phyloP scores from a whole-genome alignment of 2,888 invertebrate genomes.

The Alloscopus bannaensis region DNA sequence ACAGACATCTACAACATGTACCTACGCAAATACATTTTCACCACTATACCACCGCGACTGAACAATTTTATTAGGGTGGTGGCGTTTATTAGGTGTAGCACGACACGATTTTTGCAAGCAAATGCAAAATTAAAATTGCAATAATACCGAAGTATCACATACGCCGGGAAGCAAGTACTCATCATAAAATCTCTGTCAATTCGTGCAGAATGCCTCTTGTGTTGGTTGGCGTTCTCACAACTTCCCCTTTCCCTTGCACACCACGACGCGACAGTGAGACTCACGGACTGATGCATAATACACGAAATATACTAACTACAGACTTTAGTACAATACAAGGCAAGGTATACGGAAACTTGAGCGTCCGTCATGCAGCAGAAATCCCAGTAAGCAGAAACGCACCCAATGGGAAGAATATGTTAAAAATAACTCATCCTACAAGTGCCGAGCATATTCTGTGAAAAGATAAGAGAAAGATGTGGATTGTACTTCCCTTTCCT shows the following conservation, averaged over 20 bases:
- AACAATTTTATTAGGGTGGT: no score
- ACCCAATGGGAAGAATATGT: slow-evolving; percentile 28
- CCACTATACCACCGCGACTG: no score
- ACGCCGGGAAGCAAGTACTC: slow-evolving; percentile 35
- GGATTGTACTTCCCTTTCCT: slow-evolving; percentile 42
- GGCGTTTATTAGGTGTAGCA: no score
- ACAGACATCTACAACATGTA: no score
- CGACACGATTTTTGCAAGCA: no score
- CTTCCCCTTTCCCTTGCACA: no score
- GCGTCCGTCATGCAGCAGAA: background rate
- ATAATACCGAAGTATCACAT: background rate
- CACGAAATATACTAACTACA: no score
- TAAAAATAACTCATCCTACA: slow-evolving; percentile 47
- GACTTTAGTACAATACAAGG: no score
- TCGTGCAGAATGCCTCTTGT: slow-evolving; percentile 21
- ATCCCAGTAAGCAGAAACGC: background rate
- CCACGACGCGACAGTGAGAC: no score
- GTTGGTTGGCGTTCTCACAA: no score
- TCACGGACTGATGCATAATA: no score
- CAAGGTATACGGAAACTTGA: background rate
- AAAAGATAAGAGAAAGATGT: slow-evolving; percentile 19
- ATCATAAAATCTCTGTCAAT: slow-evolving; percentile 48
- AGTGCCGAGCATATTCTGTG: slow-evolving; percentile 15
- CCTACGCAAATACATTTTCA: no score
- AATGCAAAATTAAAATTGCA: slow-evolving; percentile 1